Evolutionary conservation across 2,888 invertebrate species (phyloP).

Genomic region (Microctonus brassicae): DNA sequence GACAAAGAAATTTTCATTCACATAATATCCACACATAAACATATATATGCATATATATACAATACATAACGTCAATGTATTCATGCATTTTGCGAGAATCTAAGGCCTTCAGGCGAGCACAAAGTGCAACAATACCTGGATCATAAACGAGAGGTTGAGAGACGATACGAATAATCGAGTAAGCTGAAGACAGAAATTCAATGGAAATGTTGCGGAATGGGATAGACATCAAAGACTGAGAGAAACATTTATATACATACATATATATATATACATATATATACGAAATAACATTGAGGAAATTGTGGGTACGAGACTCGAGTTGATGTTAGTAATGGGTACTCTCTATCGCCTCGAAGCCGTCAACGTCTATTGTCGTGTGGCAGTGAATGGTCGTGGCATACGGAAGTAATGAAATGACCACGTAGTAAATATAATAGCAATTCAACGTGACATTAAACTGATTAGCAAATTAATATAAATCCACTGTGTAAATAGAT

Average conservation of each 20-base stretch:
- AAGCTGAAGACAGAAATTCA: background rate
- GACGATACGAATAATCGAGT: constrained; percentile 36
- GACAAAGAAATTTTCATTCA: too few species aligned
- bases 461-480: constrained; percentile 20
- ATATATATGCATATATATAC: background rate
- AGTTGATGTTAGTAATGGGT: constrained; percentile 7
- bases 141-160: constrained; percentile 13
- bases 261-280: background rate
- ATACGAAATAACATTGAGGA: constrained; percentile 18
- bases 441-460: constrained; percentile 14
- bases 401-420: constrained; percentile 26
- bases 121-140: constrained; percentile 17
- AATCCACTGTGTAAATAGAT: background rate
- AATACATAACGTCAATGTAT: background rate
- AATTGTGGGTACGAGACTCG: constrained; percentile 18
- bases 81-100: background rate
- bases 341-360: constrained; percentile 6
- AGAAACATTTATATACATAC: background rate
- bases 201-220: constrained; percentile 20
- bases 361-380: background rate
- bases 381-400: constrained; percentile 5
- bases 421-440: constrained; percentile 27
- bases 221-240: background rate
- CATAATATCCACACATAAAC: too few species aligned
- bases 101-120: background rate